Conservation (phyloP, 2,113 vertebrate genomes). For the Hymenochirus boettgeri region DNA sequence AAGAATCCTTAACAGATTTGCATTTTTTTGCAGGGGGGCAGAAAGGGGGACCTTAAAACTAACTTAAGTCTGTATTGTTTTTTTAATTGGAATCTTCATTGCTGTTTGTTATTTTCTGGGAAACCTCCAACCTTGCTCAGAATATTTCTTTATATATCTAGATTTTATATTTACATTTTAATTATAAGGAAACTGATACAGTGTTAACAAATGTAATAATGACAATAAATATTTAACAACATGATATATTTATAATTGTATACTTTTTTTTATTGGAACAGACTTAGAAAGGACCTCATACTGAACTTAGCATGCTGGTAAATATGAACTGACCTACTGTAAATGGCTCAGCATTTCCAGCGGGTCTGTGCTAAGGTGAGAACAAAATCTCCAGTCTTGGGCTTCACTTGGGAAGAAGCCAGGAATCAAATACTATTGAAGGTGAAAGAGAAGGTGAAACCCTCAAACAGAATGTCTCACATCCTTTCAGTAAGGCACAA, state of each 20-base stretch:
- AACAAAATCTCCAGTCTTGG: not conserved
- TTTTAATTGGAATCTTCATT: too few species aligned
- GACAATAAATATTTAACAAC: not conserved
- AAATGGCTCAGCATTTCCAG: not conserved
- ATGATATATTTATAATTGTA: not conserved
- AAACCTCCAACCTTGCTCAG: too few species aligned
- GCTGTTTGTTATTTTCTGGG: too few species aligned
- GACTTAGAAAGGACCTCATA: too few species aligned
- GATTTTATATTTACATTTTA: not conserved
- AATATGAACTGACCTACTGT: not conserved
- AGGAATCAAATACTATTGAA: slow-evolving; percentile 11
- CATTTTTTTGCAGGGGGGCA: too few species aligned
- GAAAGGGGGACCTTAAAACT: too few species aligned
- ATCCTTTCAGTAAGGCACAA: not conserved
- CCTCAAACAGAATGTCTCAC: slow-evolving; percentile 41
- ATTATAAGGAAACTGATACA: not conserved
- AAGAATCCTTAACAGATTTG: too few species aligned
- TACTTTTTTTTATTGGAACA: too few species aligned
- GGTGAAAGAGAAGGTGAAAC: slow-evolving; percentile 22
- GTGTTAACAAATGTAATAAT: not conserved
- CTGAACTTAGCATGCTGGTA: too few species aligned
- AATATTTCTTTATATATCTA: not conserved
- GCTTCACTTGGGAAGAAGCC: not conserved
- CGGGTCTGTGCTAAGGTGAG: not conserved
- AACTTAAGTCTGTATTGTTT: too few species aligned